phyloP scores from a whole-genome alignment of 2,888 invertebrate genomes.

The Acronicta psi region DNA sequence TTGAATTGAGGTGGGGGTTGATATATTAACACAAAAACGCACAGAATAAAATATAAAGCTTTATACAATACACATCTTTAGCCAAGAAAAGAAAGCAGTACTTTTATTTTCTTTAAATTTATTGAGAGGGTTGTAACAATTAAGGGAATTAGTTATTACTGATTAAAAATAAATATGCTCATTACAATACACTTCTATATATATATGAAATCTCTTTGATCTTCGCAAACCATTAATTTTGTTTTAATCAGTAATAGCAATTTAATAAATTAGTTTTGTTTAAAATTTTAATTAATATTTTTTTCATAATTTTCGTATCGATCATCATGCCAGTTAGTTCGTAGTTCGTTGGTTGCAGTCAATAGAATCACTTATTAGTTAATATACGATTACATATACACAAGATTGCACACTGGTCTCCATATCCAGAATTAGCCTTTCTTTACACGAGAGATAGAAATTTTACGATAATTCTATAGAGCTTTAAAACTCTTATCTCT shows the following conservation, averaged over 20 bases:
- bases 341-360: neutral
- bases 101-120: neutral
- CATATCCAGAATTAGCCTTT: neutral
- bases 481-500: neutral
- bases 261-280: neutral
- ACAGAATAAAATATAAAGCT: conserved; percentile 16
- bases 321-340: neutral
- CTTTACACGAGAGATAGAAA: too few relatives aligned
- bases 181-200: neutral
- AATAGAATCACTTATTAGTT: conserved; percentile 19
- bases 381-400: conserved; percentile 29
- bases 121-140: too few relatives aligned
- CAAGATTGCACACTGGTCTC: conserved; percentile 43
- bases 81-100: neutral
- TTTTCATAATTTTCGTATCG: neutral
- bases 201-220: too few relatives aligned
- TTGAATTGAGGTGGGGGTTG: neutral
- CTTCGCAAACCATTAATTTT: too few relatives aligned
- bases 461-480: too few relatives aligned
- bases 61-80: conserved; percentile 15
- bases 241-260: conserved; percentile 12
- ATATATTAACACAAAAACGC: conserved; percentile 16
- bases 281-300: neutral
- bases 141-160: conserved; percentile 9
- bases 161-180: conserved; percentile 15